Conservation (phyloP, 53 echinoderm and acorn worm genomes). For the Temnopleurus reevesii region DNA sequence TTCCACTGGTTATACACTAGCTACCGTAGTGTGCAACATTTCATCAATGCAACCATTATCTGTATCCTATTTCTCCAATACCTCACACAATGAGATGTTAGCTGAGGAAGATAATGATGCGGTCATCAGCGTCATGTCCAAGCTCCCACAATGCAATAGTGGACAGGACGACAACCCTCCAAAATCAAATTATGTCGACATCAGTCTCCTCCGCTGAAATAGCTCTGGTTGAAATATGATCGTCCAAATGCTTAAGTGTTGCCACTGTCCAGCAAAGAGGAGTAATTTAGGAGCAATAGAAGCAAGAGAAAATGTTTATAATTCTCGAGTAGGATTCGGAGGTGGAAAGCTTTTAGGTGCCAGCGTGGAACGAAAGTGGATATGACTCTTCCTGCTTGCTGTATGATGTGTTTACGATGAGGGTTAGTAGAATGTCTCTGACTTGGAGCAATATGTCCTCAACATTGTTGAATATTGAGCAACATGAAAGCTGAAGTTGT, state of each 20-base stretch:
- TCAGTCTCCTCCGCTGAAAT: background rate
- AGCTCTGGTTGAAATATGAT: constrained; percentile 21
- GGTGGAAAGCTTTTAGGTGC: background rate
- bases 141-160: background rate
- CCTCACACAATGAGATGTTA: background rate
- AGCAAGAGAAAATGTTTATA: constrained; percentile 31
- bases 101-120: background rate
- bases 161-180: background rate
- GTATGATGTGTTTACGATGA: background rate
- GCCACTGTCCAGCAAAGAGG: background rate
- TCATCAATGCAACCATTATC: background rate
- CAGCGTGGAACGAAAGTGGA: too few relatives aligned
- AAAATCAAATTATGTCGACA: constrained; percentile 25
- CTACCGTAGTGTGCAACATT: too few relatives aligned
- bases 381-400: background rate
- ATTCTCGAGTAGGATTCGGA: background rate
- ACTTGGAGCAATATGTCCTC: background rate
- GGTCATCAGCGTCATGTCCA: background rate
- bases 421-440: background rate
- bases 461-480: background rate
- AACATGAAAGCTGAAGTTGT: background rate
- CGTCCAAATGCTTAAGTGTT: constrained; percentile 1
- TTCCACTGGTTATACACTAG: too few relatives aligned
- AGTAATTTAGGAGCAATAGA: background rate
- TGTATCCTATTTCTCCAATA: background rate